A percentile compares a stretch with the other conserved stretches of the same genome.
Conservation (phyloP, 2,113 vertebrate species). For the Panthera uncia region DNA sequence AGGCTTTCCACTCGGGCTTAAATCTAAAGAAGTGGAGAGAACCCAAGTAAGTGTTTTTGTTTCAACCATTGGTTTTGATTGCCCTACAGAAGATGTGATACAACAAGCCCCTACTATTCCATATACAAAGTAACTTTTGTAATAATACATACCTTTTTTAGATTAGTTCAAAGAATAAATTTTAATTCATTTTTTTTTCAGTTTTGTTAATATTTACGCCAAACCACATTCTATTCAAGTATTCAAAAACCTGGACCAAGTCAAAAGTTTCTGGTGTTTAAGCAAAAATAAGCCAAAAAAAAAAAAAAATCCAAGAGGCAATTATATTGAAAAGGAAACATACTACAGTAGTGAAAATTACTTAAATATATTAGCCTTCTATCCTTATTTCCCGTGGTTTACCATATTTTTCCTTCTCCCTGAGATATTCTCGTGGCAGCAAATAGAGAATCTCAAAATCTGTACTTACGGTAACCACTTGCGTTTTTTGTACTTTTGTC, state of each 20-base stretch:
- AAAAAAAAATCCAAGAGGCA: background rate
- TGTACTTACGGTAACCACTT: constrained; percentile 40
- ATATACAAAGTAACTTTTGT: background rate
- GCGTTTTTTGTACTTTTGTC: constrained; percentile 53
- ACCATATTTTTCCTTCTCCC: constrained; percentile 28
- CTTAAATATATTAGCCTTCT: constrained; percentile 51
- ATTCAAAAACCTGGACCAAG: constrained; percentile 37
- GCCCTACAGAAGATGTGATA: background rate
- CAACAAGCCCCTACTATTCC: background rate
- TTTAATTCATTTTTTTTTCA: constrained; percentile 53
- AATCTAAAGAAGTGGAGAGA: background rate
- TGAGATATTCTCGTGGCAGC: background rate
- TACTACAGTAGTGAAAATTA: constrained; percentile 41
- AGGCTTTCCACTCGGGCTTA: background rate
- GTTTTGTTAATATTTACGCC: background rate
- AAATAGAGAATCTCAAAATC: constrained; percentile 50
- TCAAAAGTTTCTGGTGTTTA: constrained; percentile 52
- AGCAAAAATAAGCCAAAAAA: background rate
- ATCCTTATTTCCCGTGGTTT: constrained; percentile 56
- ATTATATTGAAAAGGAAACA: constrained; percentile 56
- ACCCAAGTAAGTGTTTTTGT: background rate
- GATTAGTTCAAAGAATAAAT: constrained; percentile 35
- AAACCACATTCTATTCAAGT: constrained; percentile 25
- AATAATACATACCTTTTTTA: background rate
- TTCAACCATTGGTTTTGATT: background rate